A percentile compares a stretch with the other conserved stretches of the same genome.
phyloP scores from a whole-genome alignment of 2,113 vertebrate genomes.

The Lathamus discolor region DNA sequence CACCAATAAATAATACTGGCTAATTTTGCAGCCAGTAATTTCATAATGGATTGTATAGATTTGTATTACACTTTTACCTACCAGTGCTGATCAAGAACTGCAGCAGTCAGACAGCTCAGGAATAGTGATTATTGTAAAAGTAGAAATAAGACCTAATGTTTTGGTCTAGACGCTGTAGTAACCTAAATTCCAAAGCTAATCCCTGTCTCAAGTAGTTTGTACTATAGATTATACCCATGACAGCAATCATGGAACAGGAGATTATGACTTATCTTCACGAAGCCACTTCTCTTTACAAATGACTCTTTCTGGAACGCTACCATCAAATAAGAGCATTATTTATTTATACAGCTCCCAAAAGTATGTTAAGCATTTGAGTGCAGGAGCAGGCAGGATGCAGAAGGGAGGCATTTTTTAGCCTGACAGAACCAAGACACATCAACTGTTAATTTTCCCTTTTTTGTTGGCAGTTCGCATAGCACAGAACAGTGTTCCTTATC shows the following conservation, averaged over 20 bases:
- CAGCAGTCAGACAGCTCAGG: neutral
- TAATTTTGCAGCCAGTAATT: neutral
- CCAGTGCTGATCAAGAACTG: neutral
- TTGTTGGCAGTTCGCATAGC: neutral
- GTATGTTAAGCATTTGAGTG: slow-evolving; percentile 36
- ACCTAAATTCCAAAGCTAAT: slow-evolving; percentile 46
- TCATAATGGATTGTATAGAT: neutral
- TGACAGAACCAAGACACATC: slow-evolving; percentile 19
- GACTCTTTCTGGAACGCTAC: slow-evolving; percentile 26
- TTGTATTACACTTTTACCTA: neutral
- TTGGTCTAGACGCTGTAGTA: neutral
- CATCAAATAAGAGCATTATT: slow-evolving; percentile 2
- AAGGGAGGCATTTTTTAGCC: neutral
- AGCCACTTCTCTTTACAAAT: slow-evolving; percentile 51
- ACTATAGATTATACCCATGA: neutral
- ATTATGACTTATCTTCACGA: slow-evolving; percentile 59
- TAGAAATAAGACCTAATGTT: neutral
- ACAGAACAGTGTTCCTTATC: slow-evolving; percentile 31
- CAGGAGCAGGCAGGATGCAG: slow-evolving; percentile 31
- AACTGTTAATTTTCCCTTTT: slow-evolving; percentile 8
- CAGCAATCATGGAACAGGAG: neutral
- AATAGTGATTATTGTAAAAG: neutral
- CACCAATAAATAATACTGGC: neutral
- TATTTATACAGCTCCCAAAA: slow-evolving; percentile 9
- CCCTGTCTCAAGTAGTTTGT: slow-evolving; percentile 9